Conservation (phyloP, 2,888 invertebrate species). For the Himalopsyche japonica region DNA sequence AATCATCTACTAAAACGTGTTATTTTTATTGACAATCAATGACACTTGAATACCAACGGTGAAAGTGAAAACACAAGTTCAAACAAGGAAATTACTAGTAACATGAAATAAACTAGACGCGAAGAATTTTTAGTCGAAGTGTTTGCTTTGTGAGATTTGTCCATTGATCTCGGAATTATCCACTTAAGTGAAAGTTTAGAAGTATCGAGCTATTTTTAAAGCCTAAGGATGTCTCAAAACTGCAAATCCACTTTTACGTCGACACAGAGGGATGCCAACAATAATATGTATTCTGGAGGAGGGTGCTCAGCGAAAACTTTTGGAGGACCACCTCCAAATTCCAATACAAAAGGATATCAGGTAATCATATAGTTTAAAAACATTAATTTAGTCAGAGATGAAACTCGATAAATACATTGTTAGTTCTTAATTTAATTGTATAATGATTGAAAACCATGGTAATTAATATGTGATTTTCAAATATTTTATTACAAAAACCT, state of each 20-base stretch:
- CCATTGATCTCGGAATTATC: too few species aligned
- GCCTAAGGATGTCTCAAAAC: slow-evolving; percentile 58
- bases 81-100: neutral
- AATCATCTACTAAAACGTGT: neutral
- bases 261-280: slow-evolving; percentile 62
- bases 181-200: too few species aligned
- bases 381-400: too few species aligned
- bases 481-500: too few species aligned
- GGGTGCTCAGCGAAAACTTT: slow-evolving; percentile 43
- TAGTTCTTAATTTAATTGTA: too few species aligned
- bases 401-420: too few species aligned
- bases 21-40: neutral
- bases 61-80: neutral
- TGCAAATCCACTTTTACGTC: slow-evolving; percentile 54
- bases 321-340: slow-evolving; percentile 39
- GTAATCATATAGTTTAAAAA: slow-evolving; percentile 2
- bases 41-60: neutral
- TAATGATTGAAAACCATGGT: too few species aligned
- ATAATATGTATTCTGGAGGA: slow-evolving; percentile 60
- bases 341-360: slow-evolving; percentile 38
- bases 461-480: too few species aligned
- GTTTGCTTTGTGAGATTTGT: neutral
- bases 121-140: neutral
- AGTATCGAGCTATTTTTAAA: neutral
- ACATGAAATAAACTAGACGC: neutral